Evolutionary conservation across 2,888 invertebrate genomes (phyloP), one percentile per base, ranked within the genome.

Genomic region (Amphipoea oculea): DNA sequence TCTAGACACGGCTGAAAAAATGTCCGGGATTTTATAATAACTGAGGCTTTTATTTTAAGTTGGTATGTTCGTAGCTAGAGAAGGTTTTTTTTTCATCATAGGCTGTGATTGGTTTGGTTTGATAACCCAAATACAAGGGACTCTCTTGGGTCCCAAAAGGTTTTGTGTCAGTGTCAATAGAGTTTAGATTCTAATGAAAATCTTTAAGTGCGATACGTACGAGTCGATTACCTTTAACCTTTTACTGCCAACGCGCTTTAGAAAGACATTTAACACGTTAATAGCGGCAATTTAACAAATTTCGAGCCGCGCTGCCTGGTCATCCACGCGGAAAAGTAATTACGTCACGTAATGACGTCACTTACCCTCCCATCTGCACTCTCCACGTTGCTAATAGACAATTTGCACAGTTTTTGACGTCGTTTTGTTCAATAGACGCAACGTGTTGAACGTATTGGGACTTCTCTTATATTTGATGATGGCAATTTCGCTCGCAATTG

Each of bases 321-420:
- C 96, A 95, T 93, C 93, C 96, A 95, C 92, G 96, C 95, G 96
- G 95, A 96, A 97, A 97, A 96, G 96, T 95, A 96, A 96, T 97
- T 96, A 96, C 96, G 94, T 92, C 93, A 92, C 94, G 92, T 96
- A 96, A 97, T 96, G 96, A 95, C 95, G 94, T 96, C 96, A 96
- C 95, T 96, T 96, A 94, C 94, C 93, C 94, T 92, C 92, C 92
- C 89, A 88, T 91, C 88, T 91, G 88, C 90, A 87, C 90, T 88
- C 89, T 89, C 88, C 88, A 89, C 90, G 88, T 90, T 89, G 92
- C 94, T 95, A 96, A 96, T 96, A 95, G 96, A 94, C 95, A 95
- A 96, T 96, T 96, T 96, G 92, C 94, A 92, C 92, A 93, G 92
- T 94, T 95, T 94, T 94, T 94, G 92, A 90, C 88, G 91, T 83